Base-by-base conservation (phyloP, 2,888 invertebrate species). In the Tetragonula carbonaria region DNA sequence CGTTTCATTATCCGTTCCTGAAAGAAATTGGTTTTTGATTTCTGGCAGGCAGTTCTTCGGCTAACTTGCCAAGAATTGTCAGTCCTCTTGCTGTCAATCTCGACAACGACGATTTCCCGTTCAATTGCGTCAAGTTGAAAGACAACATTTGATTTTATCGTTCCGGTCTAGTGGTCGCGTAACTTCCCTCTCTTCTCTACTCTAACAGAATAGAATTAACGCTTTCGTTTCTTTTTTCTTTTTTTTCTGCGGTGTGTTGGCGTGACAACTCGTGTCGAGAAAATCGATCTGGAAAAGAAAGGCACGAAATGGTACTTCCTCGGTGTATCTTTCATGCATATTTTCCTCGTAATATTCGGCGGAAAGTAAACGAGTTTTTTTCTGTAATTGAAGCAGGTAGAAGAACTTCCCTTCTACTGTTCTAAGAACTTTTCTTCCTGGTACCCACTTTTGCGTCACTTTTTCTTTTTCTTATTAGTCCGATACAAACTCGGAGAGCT, bases 201-300 rank as follows among this genome's bases (percentile, higher is more conserved):
- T 68, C 67, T 53, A 66, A 70, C 23, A 50, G 45, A 45, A 33
- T 16, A 23, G 33, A 18, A 28, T 23, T 70, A 51, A 5, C 13
- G 2, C 23, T 53, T 45, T 45, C 45, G 38, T 38, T 38, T 33
- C 33, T 33, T 33, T 33, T 3, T 33, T 33, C 3, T 33, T 33
- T 33, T 38, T 18, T 23, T 33, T 18, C 18, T 23, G 57, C n/a
- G 53, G 2, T 38, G 14, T 33, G 14, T 33, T n/a, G 62, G 11
- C 23, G 71, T 23, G 21, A 55, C 1, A 23, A 28, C 50, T 67
- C 14, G n/a, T 55, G 13, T 57, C 57, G 28, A 51, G 62, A 74
- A 51, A n/a, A 53, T 59, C 65, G 77, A 85, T 85, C 85, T 85
- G 85, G 2, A 85, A 85, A 84, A 85, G 45, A 80, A 80, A 71